Evolutionary conservation across 2,888 invertebrate species (phyloP), one percentile per base, ranked within the genome.

Genomic region (Germaria angustata): DNA sequence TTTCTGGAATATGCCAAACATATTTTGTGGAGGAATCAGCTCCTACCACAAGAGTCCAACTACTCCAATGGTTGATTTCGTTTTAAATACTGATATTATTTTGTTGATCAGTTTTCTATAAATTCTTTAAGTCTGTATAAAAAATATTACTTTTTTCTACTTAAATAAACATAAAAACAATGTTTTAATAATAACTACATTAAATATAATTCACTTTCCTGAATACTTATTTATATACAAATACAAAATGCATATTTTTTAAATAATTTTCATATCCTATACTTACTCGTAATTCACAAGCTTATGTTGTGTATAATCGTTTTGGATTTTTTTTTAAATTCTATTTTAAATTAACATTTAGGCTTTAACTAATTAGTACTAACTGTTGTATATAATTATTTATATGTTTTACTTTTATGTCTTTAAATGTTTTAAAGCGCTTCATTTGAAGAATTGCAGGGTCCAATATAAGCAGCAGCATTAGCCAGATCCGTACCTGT

Each of bases 361-460:
- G 6, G 41, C 28, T 55, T 71, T 53, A 22, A 41, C 51, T 46
- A 49, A 51, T 53, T 55, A 51, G 49, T 57, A 24, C 20, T 82
- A 63, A 59, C 41, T 66, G 6, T 69, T 46, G 15, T 46, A 44
- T 36, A 28, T 61, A 61, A 36, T 20, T 61, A 41, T 41, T 68
- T 66, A 24, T 36, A 20, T 66, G 11, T 28, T 28, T 3, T 5
- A 28, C n/a, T 36, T 13, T 57, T 11, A 49, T 32, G 20, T 36
- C 22, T 61, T 71, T 9, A 51, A 68, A 53, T 68, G 66, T 73
- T 85, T 87, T 86, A 88, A 81, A 90, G 88, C 90, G 92, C 84
- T 92, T 92, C 84, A 93, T 91, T 85, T 93, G 93, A 87, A 91
- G 93, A 61, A 94, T 94, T 80, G 93, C 92, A 86, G 90, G 92